These are phyloP conservation scores for Jordanella pulchra DNA, from an alignment of 2,797 vertebrate genomes.

Conservation along the genomic window DNA sequence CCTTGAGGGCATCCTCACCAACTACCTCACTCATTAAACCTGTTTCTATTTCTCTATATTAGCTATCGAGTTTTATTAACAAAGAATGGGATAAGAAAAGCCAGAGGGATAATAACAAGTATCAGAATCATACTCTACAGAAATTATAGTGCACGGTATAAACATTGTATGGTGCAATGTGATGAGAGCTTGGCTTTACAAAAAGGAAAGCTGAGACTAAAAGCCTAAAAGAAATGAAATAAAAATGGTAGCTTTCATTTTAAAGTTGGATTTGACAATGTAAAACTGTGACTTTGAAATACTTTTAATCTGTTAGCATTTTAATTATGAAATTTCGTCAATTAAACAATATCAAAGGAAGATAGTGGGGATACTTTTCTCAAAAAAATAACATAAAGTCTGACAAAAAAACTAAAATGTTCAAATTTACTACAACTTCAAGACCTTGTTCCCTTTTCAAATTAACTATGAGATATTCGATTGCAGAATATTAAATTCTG, in stretches of 20 bases:
- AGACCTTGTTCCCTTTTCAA: background rate
- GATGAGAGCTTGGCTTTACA: background rate
- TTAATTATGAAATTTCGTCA: background rate
- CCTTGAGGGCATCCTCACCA: background rate
- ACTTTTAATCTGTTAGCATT: background rate
- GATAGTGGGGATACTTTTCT: background rate
- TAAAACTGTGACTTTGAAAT: background rate
- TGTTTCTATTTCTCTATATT: background rate
- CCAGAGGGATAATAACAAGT: background rate
- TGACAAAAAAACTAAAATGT: background rate
- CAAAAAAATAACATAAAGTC: background rate
- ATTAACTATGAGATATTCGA: background rate
- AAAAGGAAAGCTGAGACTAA: background rate
- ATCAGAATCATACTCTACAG: background rate
- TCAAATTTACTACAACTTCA: background rate
- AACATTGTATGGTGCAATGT: background rate
- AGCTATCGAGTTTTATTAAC: background rate
- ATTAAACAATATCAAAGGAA: background rate
- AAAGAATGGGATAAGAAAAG: no score
- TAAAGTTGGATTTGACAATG: background rate
- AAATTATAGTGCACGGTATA: background rate
- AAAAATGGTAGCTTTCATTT: background rate
- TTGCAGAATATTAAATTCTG: background rate
- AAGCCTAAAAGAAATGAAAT: conserved; percentile 21
- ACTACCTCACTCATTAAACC: background rate